Conservation (phyloP, 2,797 vertebrate species). For the Dallia pectoralis region DNA sequence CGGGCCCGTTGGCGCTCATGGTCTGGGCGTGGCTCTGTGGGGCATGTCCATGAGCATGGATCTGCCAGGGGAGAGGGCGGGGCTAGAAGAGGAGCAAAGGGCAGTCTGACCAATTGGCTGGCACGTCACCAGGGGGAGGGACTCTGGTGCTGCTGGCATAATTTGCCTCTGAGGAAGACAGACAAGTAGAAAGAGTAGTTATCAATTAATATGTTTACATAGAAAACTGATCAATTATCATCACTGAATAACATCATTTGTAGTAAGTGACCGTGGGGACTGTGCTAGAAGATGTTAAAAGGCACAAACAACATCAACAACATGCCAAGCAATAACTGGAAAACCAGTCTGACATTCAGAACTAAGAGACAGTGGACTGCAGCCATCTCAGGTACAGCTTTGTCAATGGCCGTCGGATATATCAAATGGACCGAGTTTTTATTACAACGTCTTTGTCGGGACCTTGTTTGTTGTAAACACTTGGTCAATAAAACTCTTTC, state of each 20-base stretch:
- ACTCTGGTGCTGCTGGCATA: constrained; percentile 96
- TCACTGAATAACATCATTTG: not conserved
- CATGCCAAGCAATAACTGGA: not conserved
- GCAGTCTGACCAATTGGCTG: constrained; percentile 85
- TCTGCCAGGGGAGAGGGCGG: constrained; percentile 86
- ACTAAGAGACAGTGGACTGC: not conserved
- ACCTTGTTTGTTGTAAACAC: too few species aligned
- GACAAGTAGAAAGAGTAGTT: not conserved
- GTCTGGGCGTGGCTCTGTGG: constrained; percentile 91
- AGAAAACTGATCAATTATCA: not conserved
- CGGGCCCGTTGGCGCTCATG: constrained; percentile 89
- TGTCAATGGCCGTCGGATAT: not conserved
- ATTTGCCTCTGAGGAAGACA: constrained; percentile 83
- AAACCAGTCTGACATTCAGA: not conserved
- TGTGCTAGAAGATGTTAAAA: not conserved
- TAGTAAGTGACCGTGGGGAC: not conserved
- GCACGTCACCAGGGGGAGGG: constrained; percentile 89
- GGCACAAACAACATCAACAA: not conserved
- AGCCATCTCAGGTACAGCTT: not conserved
- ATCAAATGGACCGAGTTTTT: not conserved
- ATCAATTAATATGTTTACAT: not conserved
- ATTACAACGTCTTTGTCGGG: too few species aligned
- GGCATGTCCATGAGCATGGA: constrained; percentile 88
- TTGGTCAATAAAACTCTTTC: too few species aligned
- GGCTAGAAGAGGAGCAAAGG: constrained; percentile 78